phyloP scores from a whole-genome alignment of 2,113 vertebrate species.

The Tiliqua scincoides region DNA sequence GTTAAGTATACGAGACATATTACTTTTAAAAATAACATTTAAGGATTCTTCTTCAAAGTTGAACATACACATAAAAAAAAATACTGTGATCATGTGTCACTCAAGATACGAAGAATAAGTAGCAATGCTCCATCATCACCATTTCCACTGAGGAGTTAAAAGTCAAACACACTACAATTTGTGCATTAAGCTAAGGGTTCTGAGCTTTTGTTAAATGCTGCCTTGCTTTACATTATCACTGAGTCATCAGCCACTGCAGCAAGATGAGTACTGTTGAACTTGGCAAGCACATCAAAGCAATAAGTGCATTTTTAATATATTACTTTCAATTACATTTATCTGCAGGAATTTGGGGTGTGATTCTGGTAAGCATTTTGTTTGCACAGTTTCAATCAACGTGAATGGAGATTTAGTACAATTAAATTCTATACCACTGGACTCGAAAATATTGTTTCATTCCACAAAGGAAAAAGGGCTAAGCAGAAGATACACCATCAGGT shows the following conservation, averaged over 20 bases:
- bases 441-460: neutral
- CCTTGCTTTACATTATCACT: neutral
- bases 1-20: neutral
- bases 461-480: neutral
- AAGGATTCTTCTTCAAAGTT: neutral
- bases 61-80: slow-evolving; percentile 16
- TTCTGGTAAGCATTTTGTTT: no score
- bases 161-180: neutral
- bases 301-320: neutral
- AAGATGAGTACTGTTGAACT: neutral
- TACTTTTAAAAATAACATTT: neutral
- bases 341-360: neutral
- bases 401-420: neutral
- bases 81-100: neutral
- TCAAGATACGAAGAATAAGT: neutral
- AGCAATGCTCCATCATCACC: neutral
- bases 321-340: neutral
- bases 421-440: neutral
- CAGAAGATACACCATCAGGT: neutral
- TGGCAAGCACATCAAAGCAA: neutral
- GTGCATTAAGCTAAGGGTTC: neutral
- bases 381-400: neutral
- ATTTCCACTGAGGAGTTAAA: neutral
- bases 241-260: neutral
- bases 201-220: neutral